Base-by-base conservation (phyloP, 2,113 vertebrate species). In the Actenoides hombroni region DNA sequence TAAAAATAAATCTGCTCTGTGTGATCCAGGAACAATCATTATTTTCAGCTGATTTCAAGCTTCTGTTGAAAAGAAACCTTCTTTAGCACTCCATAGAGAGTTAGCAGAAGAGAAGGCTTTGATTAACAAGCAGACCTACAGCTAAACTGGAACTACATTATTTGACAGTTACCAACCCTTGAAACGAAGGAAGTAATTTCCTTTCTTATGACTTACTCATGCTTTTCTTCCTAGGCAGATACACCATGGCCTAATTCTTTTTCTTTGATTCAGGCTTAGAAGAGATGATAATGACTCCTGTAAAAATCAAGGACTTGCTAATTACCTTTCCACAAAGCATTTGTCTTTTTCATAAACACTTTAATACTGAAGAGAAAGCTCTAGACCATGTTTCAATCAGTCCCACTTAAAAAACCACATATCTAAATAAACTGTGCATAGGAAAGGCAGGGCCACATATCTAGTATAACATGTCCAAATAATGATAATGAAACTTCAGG, bases 221-320 rank as follows among this genome's bases (percentile, higher is more conserved):
- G 1, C 3, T 42, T 76, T 87, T 80, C 2, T 74, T 81, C 15
- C 31, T 51, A 25, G 18, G 42, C 33, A 29, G 21, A 26, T 56
- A 35, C 21, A 8, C 11, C 8, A 19, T 6, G 5, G 33, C 46
- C 1, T 0, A 7, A 25, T 63, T 56, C 14, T 73, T 0, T 7
- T 69, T 14, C 16, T 85, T 76, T 73, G 25, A 31, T 68, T 81
- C 28, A 46, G 3, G 5, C 74, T 80, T 70, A 31, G 48, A 29
- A 63, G 81, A 70, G 23, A 59, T 48, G 14, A 28, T 94, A 91
- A 81, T 68, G 6, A 39, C 16, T 78, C 26, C 26, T 31, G 16
- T 48, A 75, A 65, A 92, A 86, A 63, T 56, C 5, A 83, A 49
- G 46, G 17, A n/a, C 42, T 82, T 79, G 5, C 4, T 79, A 82